Percentiles rank a stretch among this genome's conserved stretches.
Evolutionary conservation across 2,888 invertebrate species (phyloP).

Genomic region (Synergus japonicus): DNA sequence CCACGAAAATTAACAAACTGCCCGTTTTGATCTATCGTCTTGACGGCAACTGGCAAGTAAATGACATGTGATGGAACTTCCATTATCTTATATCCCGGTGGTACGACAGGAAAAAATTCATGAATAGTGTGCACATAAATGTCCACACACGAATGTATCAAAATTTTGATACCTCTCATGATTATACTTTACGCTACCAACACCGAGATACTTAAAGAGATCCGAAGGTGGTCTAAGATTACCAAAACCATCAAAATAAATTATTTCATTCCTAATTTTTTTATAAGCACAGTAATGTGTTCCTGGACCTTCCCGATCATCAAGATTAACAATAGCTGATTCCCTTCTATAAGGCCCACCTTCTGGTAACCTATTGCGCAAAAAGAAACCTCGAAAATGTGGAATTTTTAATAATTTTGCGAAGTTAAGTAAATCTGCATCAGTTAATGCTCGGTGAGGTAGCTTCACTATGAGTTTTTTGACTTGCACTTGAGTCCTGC

Average conservation of each 20-base stretch:
- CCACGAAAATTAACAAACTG: conserved; percentile 51
- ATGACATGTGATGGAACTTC: background rate
- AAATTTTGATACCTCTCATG: conserved; percentile 62
- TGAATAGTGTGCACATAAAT: too few relatives aligned
- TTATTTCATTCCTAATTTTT: conserved; percentile 61
- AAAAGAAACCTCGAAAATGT: too few relatives aligned
- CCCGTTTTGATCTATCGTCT: conserved; percentile 57
- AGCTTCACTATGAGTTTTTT: conserved; percentile 54
- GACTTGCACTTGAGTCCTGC: background rate
- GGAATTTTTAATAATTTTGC: conserved; percentile 60
- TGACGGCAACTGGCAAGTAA: conserved; percentile 35
- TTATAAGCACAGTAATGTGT: conserved; percentile 63
- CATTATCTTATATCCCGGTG: too few relatives aligned
- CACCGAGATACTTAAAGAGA: too few relatives aligned
- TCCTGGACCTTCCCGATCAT: conserved; percentile 65
- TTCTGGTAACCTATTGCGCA: too few relatives aligned
- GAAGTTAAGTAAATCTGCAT: conserved; percentile 63
- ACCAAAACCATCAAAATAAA: too few relatives aligned
- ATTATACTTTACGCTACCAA: conserved; percentile 59
- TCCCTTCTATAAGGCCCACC: too few relatives aligned
- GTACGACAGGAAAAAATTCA: too few relatives aligned
- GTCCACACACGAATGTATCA: conserved; percentile 44
- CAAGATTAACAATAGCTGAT: too few relatives aligned
- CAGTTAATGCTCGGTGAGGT: conserved; percentile 64
- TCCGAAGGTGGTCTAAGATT: too few relatives aligned